Percentiles rank a stretch among this genome's conserved stretches.
Conservation (phyloP, 2,797 vertebrate genomes). For the Picus viridis region DNA sequence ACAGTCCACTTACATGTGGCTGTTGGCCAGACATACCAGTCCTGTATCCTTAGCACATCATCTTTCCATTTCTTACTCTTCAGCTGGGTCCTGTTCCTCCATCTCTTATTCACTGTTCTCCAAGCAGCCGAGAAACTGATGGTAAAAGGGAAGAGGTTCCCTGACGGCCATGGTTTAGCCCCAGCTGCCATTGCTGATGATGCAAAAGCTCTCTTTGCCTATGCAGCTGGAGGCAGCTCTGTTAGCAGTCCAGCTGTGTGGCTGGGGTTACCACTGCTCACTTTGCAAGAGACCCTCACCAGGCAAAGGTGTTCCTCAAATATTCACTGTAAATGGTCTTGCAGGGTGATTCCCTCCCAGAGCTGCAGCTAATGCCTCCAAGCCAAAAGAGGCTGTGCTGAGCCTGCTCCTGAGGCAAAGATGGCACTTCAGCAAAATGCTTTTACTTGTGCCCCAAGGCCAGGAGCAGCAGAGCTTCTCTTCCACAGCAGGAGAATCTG, state of each 20-base stretch:
- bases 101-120: background rate
- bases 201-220: background rate
- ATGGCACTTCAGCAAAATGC: background rate
- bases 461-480: background rate
- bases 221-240: background rate
- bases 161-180: background rate
- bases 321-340: background rate
- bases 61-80: background rate
- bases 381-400: background rate
- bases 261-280: background rate
- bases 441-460: conserved; percentile 2
- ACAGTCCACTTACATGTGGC: background rate
- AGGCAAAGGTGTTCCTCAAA: background rate
- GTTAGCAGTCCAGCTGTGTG: background rate
- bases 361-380: background rate
- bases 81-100: background rate
- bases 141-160: background rate
- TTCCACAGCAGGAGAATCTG: background rate
- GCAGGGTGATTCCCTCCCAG: background rate
- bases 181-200: background rate
- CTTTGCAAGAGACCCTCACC: background rate
- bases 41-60: background rate
- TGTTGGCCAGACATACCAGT: conserved; percentile 15
- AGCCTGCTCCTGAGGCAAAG: background rate
- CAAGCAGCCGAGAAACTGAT: background rate